Evolutionary conservation across 2,888 invertebrate genomes (phyloP), one percentile per base, ranked within the genome.

Genomic region (Limnephilus lunatus): DNA sequence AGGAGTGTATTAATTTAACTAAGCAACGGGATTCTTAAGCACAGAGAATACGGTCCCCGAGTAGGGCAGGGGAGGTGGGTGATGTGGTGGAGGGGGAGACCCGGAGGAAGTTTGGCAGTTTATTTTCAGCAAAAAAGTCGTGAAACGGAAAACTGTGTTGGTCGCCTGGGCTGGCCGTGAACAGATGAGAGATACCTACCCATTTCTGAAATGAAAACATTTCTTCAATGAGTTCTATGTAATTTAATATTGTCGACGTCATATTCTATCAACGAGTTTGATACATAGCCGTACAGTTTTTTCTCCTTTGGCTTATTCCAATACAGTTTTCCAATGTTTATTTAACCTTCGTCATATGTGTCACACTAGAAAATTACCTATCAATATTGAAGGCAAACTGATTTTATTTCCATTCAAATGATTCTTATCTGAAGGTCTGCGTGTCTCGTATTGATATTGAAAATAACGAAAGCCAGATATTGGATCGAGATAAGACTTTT

Each of bases 1-100:
- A 32, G 82, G 82, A 89, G 82, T 90, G 83, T 83, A 90, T 90
- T 90, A 90, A 90, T 90, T 90, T 90, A 90, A 90, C 90, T 90
- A 90, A 90, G 90, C 90, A 90, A 90, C 53, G 81, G 90, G 82
- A 90, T 44, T 83, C 82, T 90, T 90, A 90, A 90, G 90, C 82
- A 89, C 81, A 90, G 82, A 82, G 83, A 82, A 90, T 86, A 86
- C 39, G 86, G 86, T 48, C 44, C 44, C 48, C 44, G 86, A 68
- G 25, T 68, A 25, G 25, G 25, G 68, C 7, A 0, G 68, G 25
- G 68, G 85, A 14, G 30, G 68, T 5, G 53, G 88, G 68, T 19
- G 53, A 35, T n/a, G 25, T 15, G 25, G 88, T 32, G 32, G 12
- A 68, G n/a, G 88, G 53, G 53, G 68, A 68, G 31, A 31, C 9